A percentile compares a stretch with the other conserved stretches of the same genome.
phyloP scores from a whole-genome alignment of 2,888 invertebrate species.

The Griposia aprilina region DNA sequence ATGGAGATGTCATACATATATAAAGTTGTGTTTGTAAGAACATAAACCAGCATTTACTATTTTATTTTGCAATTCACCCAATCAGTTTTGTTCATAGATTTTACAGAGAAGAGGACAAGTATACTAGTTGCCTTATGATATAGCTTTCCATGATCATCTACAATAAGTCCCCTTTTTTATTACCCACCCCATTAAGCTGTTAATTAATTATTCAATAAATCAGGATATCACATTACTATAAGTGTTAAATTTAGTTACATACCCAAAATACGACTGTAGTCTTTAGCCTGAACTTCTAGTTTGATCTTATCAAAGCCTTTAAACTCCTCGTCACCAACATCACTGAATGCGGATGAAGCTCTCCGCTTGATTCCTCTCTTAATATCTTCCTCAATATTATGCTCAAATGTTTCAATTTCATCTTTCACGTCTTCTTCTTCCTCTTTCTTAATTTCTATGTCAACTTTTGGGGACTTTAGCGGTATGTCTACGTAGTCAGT shows the following conservation, averaged over 20 bases:
- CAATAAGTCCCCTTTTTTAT: not conserved
- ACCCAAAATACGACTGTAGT: constrained; percentile 81
- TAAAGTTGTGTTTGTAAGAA: not conserved
- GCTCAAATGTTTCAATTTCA: constrained; percentile 46
- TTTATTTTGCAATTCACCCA: not conserved
- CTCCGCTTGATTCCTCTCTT: constrained; percentile 82
- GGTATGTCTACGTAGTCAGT: constrained; percentile 50
- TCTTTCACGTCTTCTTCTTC: constrained; percentile 46
- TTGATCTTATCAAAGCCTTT: constrained; percentile 82
- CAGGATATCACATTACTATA: not conserved
- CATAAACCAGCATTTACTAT: not conserved
- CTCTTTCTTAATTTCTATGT: constrained; percentile 46
- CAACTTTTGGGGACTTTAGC: constrained; percentile 15
- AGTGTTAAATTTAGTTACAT: constrained; percentile 22
- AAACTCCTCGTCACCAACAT: constrained; percentile 79
- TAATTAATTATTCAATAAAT: not conserved
- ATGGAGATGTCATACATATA: not conserved
- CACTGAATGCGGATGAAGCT: constrained; percentile 83
- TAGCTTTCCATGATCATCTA: not conserved
- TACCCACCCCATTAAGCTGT: not conserved
- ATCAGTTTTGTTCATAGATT: not conserved
- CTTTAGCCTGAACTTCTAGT: constrained; percentile 69
- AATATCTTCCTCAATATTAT: constrained; percentile 63
- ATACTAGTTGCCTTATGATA: not conserved
- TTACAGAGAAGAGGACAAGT: not conserved